Conservation (phyloP, 2,797 vertebrate species). For the Rhinichthys osculus region DNA sequence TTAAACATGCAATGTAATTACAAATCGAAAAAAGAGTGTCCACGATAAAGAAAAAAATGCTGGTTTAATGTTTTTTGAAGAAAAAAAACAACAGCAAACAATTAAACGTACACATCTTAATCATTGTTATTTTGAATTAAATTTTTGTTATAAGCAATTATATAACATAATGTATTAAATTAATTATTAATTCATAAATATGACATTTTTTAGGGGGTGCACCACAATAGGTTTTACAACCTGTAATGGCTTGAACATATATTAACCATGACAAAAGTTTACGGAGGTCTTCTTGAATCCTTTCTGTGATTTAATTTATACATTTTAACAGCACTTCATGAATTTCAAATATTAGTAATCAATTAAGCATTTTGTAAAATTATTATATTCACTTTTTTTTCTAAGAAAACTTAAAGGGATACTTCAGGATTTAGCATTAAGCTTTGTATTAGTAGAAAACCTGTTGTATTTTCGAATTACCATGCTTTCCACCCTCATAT, state of each 20-base stretch:
- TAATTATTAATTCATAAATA: background rate
- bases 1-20: too few species aligned
- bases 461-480: too few species aligned
- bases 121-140: background rate
- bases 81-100: too few species aligned
- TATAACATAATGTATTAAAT: background rate
- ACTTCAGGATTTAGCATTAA: too few species aligned
- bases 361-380: too few species aligned
- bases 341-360: background rate
- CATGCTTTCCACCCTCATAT: too few species aligned
- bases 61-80: too few species aligned
- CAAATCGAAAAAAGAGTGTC: too few species aligned
- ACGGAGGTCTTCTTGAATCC: background rate
- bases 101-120: background rate
- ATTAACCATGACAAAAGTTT: background rate
- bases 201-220: background rate
- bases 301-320: background rate
- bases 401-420: too few species aligned
- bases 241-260: background rate
- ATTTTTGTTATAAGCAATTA: background rate
- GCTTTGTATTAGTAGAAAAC: too few species aligned
- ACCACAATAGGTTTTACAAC: background rate
- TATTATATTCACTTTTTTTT: too few species aligned
- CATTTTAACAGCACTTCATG: background rate
- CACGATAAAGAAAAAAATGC: background rate